These are phyloP conservation scores for Protobothrops flavoviridis DNA, from an alignment of 2,113 vertebrate species.

Conservation along the genomic window DNA sequence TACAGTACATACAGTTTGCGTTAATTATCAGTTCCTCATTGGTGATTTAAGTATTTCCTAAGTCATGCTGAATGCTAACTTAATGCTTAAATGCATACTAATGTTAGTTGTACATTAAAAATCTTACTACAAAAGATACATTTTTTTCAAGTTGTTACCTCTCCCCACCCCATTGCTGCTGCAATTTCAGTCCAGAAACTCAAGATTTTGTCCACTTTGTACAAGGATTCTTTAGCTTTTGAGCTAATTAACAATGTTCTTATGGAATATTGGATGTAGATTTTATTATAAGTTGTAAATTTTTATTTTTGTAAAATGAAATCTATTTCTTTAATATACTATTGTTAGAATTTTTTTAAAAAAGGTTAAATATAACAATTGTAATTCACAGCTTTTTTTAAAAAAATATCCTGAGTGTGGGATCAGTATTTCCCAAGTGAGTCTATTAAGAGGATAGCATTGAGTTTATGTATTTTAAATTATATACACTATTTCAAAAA, in stretches of 20 bases:
- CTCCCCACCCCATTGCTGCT: not conserved
- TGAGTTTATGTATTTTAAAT: not conserved
- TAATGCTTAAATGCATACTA: not conserved
- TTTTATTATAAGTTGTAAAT: not conserved
- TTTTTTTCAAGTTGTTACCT: not conserved
- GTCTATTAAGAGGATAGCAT: not conserved
- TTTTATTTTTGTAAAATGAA: not conserved
- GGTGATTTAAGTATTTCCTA: not conserved
- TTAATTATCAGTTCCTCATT: not conserved
- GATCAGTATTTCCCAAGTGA: not conserved
- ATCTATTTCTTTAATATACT: not conserved
- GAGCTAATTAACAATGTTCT: not conserved
- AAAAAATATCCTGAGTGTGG: not conserved
- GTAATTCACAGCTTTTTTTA: not conserved
- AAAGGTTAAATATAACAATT: not conserved
- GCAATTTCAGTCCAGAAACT: not conserved
- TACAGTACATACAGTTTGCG: not conserved
- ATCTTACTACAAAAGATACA: not conserved
- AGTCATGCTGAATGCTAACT: not conserved
- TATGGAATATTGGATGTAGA: not conserved
- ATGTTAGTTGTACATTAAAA: not conserved
- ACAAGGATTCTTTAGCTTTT: not conserved
- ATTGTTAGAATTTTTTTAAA: not conserved
- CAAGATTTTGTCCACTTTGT: not conserved
- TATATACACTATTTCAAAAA: slow-evolving; percentile 37